Base-by-base conservation (phyloP, 2,797 vertebrate species). In the Dicrostonyx torquatus region DNA sequence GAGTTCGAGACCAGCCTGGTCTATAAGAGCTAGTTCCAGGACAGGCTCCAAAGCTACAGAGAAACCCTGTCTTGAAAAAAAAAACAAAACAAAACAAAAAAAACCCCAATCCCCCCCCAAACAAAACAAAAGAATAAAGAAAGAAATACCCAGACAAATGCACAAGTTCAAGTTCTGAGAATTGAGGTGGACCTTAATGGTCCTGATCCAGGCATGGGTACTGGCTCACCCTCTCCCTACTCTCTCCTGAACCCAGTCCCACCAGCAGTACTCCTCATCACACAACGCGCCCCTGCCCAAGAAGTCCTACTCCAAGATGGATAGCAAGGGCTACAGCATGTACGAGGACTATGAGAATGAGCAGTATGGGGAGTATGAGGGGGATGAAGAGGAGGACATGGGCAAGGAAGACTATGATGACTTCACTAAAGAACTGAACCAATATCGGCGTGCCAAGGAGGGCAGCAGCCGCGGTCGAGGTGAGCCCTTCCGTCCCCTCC, bases 321-420 rank as follows among this genome's bases (percentile, higher is more conserved):
- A 99, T 22, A 99, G 98, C 99, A 99, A 98, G 97, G 97, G 96
- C 90, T 99, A 99, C 0, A 97, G 99, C 50, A 98, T 98, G 97
- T 99, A 99, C 0, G 99, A 99, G 1, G 99, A 99, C 6, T 99
- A 99, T 0, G 99, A 99, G n/a, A 99, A 99, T 0, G 99, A 99
- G 62, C 99, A 99, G 87, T 99, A 98, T 0, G 99, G 99, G 9
- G 99, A 98, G 7, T 98, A 98, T 0, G 98, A 98, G 90, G 98
- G 96, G 0, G 99, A 99, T 6, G 99, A 99, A 34, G 99, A 99
- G 0, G 99, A 99, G 15, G 99, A 99, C 0, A 93, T 99, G 94
- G 98, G 84, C 0, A 99, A 99, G 0, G 99, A 99, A 0, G 99
- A 99, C 15, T 99, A 99, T 0, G 99, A 99, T 0, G 99, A 99